Percentiles rank a stretch among this genome's conserved stretches.
phyloP scores from a whole-genome alignment of 2,888 invertebrate genomes.

The Phyto melanocephala region DNA sequence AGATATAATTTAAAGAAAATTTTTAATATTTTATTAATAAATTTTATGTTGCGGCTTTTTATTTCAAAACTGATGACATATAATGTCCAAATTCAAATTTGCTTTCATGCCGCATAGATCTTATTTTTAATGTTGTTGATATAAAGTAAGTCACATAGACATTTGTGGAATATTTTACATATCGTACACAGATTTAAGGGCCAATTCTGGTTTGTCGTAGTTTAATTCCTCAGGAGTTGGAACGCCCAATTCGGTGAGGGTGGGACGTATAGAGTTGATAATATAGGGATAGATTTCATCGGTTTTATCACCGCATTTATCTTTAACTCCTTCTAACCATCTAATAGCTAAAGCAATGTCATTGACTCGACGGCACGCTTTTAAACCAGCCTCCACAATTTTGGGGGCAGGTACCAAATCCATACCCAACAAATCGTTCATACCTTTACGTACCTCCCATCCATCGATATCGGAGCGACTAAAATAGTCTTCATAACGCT shows the following conservation, averaged over 20 bases:
- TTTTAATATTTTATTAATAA: constrained; percentile 29
- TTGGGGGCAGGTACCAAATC: constrained; percentile 96
- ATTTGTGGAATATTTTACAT: constrained; percentile 68
- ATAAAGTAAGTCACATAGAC: neutral
- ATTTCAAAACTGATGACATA: too few species aligned
- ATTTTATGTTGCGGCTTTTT: constrained; percentile 33
- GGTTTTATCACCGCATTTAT: constrained; percentile 89
- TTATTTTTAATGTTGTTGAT: constrained; percentile 49
- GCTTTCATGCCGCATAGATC: constrained; percentile 53
- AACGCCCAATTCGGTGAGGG: constrained; percentile 94
- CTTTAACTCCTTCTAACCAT: constrained; percentile 94
- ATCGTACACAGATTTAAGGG: constrained; percentile 86
- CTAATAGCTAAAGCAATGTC: constrained; percentile 95
- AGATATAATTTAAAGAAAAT: too few species aligned
- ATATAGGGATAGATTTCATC: constrained; percentile 92
- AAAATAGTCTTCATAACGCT: constrained; percentile 90
- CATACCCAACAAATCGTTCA: constrained; percentile 92
- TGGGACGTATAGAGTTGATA: constrained; percentile 93
- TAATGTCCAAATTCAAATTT: constrained; percentile 69
- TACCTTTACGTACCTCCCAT: constrained; percentile 95
- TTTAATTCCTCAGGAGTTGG: constrained; percentile 97
- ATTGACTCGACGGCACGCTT: constrained; percentile 95
- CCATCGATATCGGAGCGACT: constrained; percentile 92
- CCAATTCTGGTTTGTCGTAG: constrained; percentile 96
- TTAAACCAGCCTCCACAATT: constrained; percentile 91